Evolutionary conservation across 1,140 invertebrate genomes (phyloP), one percentile per base, ranked within the genome.

Genomic region (Leguminivora glycinivorella): DNA sequence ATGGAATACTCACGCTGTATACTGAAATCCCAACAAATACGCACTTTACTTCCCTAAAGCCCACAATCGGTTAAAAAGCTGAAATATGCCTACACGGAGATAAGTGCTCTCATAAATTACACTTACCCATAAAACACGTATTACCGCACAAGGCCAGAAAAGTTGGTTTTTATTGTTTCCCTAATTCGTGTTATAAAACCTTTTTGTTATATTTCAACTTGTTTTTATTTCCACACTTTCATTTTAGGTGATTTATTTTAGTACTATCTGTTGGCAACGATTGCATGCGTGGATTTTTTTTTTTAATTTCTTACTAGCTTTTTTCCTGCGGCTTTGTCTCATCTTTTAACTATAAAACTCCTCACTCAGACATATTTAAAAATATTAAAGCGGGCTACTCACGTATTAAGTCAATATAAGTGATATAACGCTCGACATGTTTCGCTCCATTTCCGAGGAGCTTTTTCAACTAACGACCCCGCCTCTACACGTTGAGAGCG

Each of bases 121-220:
- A 52, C 47, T n/a, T 52, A 52, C 47, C 47, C 47, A 52, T 52
- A 52, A 52, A 52, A 52, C 22, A 6, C 47, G 22, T 52, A 52
- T 52, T 52, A 52, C 47, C 47, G 47, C 47, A 2, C 47, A 52
- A 52, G 47, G 47, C 47, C 47, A 22, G 17, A 17, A 52, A 52
- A 52, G 47, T 52, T 52, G 19, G 47, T 19, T 52, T 52, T 52
- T 52, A 52, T 52, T 52, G 19, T 52, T 43, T 52, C 47, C 40
- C 47, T 52, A 52, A 52, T 52, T 52, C 19, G 1, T 52, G 47
- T 22, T 52, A 52, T 52, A 52, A 22, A 52, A 52, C 47, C 5
- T 9, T 19, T 2, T 52, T 22, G 19, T 22, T 52, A 22, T 10
- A 52, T 52, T 52, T 9, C 47, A 22, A 52, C 47, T 52, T n/a